Conservation (phyloP, 2,888 invertebrate species). For the Callinectes sapidus region DNA sequence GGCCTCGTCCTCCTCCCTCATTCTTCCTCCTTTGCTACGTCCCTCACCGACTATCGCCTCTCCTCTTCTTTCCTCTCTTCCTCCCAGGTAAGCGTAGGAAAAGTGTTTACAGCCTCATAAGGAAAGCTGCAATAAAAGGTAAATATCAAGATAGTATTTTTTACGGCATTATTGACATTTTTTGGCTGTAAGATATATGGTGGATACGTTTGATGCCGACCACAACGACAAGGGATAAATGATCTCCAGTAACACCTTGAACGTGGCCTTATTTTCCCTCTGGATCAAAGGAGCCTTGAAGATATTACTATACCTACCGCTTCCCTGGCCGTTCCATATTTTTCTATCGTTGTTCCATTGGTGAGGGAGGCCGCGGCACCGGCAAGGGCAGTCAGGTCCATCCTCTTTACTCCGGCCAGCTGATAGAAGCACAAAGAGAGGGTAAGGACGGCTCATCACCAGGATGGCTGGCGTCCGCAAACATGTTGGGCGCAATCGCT, state of each 20-base stretch:
- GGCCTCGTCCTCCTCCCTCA: neutral
- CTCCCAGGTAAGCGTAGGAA: neutral
- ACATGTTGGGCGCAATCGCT: conserved; percentile 44
- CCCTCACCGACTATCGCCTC: neutral
- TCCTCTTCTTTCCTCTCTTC: neutral
- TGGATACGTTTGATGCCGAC: neutral
- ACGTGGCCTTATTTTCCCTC: neutral
- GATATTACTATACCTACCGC: neutral
- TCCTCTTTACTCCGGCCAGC: conserved; percentile 44
- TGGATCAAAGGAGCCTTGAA: conserved; percentile 3
- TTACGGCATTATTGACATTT: neutral
- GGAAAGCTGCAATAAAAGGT: neutral
- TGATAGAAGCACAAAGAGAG: conserved; percentile 47
- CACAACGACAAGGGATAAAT: neutral
- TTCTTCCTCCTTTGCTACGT: neutral
- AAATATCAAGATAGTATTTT: neutral
- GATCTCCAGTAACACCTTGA: neutral
- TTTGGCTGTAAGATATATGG: conserved; percentile 7
- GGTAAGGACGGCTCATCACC: conserved; percentile 40
- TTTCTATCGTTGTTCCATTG: neutral
- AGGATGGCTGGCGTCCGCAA: conserved; percentile 21
- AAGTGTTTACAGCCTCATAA: conserved; percentile 6
- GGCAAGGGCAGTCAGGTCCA: conserved; percentile 39
- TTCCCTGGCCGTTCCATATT: neutral
- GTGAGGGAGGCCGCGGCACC: neutral